Percentiles rank a stretch among this genome's conserved stretches.
phyloP scores from a whole-genome alignment of 2,797 vertebrate genomes.

The Mormyrus proboscirostris region DNA sequence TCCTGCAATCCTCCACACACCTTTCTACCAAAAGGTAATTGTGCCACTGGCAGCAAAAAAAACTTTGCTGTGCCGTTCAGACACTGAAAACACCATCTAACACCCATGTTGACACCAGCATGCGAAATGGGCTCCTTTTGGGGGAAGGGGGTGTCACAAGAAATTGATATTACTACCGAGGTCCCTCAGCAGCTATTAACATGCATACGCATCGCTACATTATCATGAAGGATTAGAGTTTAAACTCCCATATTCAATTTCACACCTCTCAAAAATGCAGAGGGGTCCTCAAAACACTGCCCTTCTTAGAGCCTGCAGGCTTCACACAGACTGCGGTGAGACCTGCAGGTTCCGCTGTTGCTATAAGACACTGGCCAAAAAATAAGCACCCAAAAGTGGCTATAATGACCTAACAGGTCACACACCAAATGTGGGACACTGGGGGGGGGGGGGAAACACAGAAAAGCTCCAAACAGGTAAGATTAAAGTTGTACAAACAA shows the following conservation, averaged over 20 bases:
- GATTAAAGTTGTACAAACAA: neutral
- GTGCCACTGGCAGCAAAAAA: neutral
- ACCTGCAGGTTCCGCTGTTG: neutral
- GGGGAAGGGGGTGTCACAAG: neutral
- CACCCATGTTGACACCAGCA: neutral
- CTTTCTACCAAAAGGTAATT: neutral
- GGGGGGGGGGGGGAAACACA: neutral
- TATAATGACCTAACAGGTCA: neutral
- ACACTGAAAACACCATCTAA: neutral
- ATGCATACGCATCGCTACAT: neutral
- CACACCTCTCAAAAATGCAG: neutral
- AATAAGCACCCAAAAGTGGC: neutral
- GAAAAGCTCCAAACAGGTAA: neutral
- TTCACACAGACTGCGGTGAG: neutral
- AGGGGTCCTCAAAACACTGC: neutral
- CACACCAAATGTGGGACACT: neutral
- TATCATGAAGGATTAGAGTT: neutral
- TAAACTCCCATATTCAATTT: neutral
- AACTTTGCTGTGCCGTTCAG: neutral
- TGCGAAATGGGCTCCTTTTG: conserved; percentile 1
- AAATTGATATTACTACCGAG: neutral
- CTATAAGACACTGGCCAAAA: neutral
- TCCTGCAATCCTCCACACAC: conserved; percentile 38
- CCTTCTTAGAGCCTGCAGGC: neutral
- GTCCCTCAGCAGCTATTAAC: neutral